Evolutionary conservation across 2,888 invertebrate genomes (phyloP).

Genomic region (Parnassius apollo): DNA sequence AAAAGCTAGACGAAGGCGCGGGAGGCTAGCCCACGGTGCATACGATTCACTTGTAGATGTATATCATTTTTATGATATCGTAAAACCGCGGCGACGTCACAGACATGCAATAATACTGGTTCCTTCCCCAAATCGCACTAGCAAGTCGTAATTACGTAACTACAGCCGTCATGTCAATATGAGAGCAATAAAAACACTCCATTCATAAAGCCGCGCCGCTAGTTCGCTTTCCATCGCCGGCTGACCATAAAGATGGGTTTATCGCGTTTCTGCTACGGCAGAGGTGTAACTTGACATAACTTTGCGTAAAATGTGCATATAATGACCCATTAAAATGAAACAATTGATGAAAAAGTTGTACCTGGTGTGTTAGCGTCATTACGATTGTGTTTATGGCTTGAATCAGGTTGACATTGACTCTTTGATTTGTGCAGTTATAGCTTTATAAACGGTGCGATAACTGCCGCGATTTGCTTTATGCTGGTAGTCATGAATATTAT

Average conservation of each 20-base stretch:
- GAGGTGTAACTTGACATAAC: slow-evolving; percentile 80
- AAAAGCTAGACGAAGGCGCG: slow-evolving; percentile 44
- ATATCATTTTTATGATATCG: slow-evolving; percentile 76
- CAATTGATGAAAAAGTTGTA: slow-evolving; percentile 81
- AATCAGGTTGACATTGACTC: slow-evolving; percentile 78
- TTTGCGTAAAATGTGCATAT: slow-evolving; percentile 79
- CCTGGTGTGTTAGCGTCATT: slow-evolving; percentile 76
- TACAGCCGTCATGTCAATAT: slow-evolving; percentile 71
- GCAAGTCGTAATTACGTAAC: slow-evolving; percentile 72
- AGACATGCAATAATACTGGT: slow-evolving; percentile 70
- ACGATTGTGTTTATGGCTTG: slow-evolving; percentile 78
- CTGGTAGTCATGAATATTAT: not conserved
- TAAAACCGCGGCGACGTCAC: slow-evolving; percentile 68
- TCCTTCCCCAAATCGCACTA: slow-evolving; percentile 71
- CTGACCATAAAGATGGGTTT: slow-evolving; percentile 78
- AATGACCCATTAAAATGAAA: slow-evolving; percentile 80
- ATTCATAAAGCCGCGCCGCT: slow-evolving; percentile 71
- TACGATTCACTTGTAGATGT: slow-evolving; percentile 50
- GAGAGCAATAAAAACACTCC: slow-evolving; percentile 74
- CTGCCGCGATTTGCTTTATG: slow-evolving; percentile 23
- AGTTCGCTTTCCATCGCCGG: slow-evolving; percentile 73
- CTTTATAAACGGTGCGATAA: slow-evolving; percentile 65
- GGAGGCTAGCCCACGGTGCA: slow-evolving; percentile 37
- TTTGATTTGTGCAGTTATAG: slow-evolving; percentile 78
- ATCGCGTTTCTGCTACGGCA: slow-evolving; percentile 74